These are phyloP conservation scores for Ericerus pela DNA, from an alignment of 1,140 invertebrate species.

Conservation along the genomic window DNA sequence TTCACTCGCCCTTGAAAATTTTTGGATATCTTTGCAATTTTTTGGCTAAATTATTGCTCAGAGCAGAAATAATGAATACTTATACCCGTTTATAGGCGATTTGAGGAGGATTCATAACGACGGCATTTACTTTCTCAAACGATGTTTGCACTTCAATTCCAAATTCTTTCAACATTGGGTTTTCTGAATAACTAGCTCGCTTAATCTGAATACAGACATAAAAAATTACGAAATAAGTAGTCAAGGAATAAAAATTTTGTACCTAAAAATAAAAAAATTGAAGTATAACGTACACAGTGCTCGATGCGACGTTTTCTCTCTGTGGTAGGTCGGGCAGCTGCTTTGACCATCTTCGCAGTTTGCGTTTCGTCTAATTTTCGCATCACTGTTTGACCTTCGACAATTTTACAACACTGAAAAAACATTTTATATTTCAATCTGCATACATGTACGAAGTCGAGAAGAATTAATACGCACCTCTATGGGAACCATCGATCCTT, in stretches of 20 bases:
- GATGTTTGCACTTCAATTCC: constrained; percentile 36
- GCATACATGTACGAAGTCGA: no score
- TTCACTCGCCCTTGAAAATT: no score
- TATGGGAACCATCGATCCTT: no score
- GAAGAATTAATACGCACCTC: no score
- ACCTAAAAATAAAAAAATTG: no score
- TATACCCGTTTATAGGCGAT: constrained; percentile 37
- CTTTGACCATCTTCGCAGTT: constrained; percentile 44
- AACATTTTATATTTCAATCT: not conserved
- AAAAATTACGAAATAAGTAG: constrained; percentile 9
- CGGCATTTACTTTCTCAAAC: constrained; percentile 40
- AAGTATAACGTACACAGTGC: constrained; percentile 25
- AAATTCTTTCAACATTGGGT: constrained; percentile 40
- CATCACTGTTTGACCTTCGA: constrained; percentile 39
- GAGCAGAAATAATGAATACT: no score
- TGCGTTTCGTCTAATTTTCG: constrained; percentile 40
- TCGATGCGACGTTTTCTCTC: constrained; percentile 45
- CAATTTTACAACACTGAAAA: constrained; percentile 14
- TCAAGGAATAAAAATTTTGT: no score
- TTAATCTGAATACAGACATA: constrained; percentile 22
- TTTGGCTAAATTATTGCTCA: no score
- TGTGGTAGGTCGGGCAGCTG: constrained; percentile 43
- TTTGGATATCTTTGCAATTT: no score
- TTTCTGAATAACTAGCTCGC: constrained; percentile 32
- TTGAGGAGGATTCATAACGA: constrained; percentile 38